Evolutionary conservation across 2,888 invertebrate species (phyloP), one percentile per base, ranked within the genome.

Genomic region (Dusona sp.): DNA sequence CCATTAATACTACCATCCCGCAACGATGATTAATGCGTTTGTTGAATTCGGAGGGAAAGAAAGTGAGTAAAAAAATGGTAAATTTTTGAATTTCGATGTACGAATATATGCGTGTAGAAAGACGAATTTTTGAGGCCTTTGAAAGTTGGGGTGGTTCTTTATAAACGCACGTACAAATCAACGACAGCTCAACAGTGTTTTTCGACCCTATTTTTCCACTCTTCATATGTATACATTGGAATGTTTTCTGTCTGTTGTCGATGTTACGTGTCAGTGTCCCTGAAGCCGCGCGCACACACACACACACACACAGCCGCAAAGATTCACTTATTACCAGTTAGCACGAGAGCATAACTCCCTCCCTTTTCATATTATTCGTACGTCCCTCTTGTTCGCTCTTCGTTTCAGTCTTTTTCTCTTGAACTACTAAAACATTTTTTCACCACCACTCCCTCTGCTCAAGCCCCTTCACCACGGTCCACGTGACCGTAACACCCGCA

Each of bases 261-360:
- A 54, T 4, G 54, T 51, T 33, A 33, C 36, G 57, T 61, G 57
- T 57, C 81, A 83, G 88, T 88, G 89, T 89, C 90, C 89, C 89
- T 89, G 90, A 90, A 91, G 88, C n/a, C n/a, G n/a, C n/a, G n/a
- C n/a, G n/a, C n/a, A n/a, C n/a, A n/a, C n/a, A n/a, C n/a, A n/a
- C n/a, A n/a, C n/a, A n/a, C n/a, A n/a, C 90, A 90, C 90, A 90
- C 88, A 89, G 89, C 91, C 90, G 85, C 92, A 92, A 90, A 92
- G 90, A 92, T 92, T 92, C 92, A 92, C 91, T 93, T 91, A 93
- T 90, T 90, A 91, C 90, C 91, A 90, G 92, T 93, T 93, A 92
- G 91, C 90, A 90, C 89, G 89, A 89, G 89, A 89, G 86, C 85
- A 75, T 81, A 61, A 77, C 72, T 57, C 81, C 79, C 78, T 74